Conservation (phyloP, 2,797 vertebrate species). For the Hipposideros larvatus region DNA sequence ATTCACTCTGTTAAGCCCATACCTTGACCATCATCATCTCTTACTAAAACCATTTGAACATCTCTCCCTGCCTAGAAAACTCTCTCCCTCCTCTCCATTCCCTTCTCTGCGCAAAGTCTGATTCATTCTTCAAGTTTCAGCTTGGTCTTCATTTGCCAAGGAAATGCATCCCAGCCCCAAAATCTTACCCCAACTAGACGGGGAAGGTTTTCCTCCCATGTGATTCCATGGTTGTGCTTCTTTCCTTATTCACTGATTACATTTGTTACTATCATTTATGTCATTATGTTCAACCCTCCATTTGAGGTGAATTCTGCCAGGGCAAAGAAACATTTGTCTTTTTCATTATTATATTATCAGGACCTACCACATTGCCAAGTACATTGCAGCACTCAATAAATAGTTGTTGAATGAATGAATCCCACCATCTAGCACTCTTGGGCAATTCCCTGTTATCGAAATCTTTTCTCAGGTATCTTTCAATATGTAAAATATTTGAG, state of each 20-base stretch:
- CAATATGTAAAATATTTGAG: background rate
- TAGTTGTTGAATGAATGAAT: background rate
- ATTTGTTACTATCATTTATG: background rate
- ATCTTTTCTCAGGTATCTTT: slow-evolving; percentile 7
- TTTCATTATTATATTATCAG: background rate
- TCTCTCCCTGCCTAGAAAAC: background rate
- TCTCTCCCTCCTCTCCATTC: background rate
- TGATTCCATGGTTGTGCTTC: background rate
- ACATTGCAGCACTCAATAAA: background rate
- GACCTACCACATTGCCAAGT: background rate
- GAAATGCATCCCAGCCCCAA: background rate
- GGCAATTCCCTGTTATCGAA: background rate
- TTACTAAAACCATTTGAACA: background rate
- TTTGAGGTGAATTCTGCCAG: background rate
- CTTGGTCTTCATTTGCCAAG: background rate
- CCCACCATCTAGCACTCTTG: background rate
- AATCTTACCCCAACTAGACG: background rate
- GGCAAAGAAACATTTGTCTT: background rate
- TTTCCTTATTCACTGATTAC: background rate
- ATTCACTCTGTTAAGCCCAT: background rate
- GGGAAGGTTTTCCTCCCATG: background rate
- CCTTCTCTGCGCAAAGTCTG: background rate
- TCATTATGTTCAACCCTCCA: background rate
- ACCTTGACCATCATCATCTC: background rate
- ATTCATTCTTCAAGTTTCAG: background rate